phyloP scores from a whole-genome alignment of 1,140 invertebrate species.

The Lepeophtheirus salmonis region DNA sequence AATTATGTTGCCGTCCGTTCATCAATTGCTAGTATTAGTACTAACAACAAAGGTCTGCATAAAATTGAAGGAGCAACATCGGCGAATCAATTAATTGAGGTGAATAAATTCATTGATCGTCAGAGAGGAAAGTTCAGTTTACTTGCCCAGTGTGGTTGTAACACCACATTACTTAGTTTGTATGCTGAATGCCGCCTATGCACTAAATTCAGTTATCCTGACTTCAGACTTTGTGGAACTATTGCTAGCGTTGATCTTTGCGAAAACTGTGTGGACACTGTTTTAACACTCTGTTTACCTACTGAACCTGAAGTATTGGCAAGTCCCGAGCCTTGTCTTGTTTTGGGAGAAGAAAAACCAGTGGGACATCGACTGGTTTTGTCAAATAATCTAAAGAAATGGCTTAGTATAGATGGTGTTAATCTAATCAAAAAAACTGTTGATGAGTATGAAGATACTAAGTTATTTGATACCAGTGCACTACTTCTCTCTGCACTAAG shows the following conservation, averaged over 20 bases:
- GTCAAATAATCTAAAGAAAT: slow-evolving; percentile 13
- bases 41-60: too few relatives aligned
- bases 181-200: slow-evolving; percentile 12
- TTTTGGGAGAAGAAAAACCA: not conserved
- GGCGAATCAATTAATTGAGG: not conserved
- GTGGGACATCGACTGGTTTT: slow-evolving; percentile 14
- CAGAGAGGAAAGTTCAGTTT: not conserved
- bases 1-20: not conserved
- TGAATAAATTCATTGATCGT: slow-evolving; percentile 2
- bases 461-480: not conserved
- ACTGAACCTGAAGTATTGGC: slow-evolving; percentile 4
- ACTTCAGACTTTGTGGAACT: slow-evolving; percentile 9
- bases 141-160: slow-evolving; percentile 6
- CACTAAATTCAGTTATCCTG: slow-evolving; percentile 16
- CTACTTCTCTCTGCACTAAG: not conserved
- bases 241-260: not conserved
- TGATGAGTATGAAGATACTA: not conserved
- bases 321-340: not conserved
- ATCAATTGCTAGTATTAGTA: too few relatives aligned
- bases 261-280: slow-evolving; percentile 12
- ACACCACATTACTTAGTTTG: not conserved
- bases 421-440: slow-evolving; percentile 11
- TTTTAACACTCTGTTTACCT: slow-evolving; percentile 12
- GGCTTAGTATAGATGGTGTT: not conserved
- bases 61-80: too few relatives aligned